Conservation (phyloP, 1,140 invertebrate species). For the Branchinecta lindahli region DNA sequence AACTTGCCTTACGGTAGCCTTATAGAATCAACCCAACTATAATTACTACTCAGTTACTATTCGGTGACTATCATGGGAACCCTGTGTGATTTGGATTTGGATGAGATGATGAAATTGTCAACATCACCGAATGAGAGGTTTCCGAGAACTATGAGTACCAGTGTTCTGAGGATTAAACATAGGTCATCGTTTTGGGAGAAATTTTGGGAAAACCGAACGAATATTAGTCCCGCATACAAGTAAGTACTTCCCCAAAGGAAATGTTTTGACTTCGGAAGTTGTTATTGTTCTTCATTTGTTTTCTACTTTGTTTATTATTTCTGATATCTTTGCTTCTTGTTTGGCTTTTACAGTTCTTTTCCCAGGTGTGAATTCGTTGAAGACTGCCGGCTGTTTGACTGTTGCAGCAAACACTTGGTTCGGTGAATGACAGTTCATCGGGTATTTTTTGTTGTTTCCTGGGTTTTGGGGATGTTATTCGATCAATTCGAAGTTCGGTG, state of each 20-base stretch:
- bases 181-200: slow-evolving; percentile 64
- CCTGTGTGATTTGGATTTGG: background rate
- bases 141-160: slow-evolving; percentile 58
- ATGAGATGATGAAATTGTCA: slow-evolving; percentile 18
- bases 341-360: background rate
- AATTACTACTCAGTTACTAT: no score
- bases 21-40: no score
- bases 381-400: no score
- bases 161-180: slow-evolving; percentile 53
- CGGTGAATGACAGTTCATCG: background rate
- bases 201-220: slow-evolving; percentile 39
- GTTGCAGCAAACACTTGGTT: no score
- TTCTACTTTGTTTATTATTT: slow-evolving; percentile 18
- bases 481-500: no score
- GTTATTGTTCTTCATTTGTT: slow-evolving; percentile 17
- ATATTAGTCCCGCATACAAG: no score
- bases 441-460: slow-evolving; percentile 14
- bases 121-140: slow-evolving; percentile 33
- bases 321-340: slow-evolving; percentile 12
- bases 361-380: no score
- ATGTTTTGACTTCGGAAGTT: no score
- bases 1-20: no score
- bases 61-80: no score
- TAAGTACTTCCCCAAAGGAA: no score
- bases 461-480: slow-evolving; percentile 1